Evolutionary conservation across 2,888 invertebrate genomes (phyloP), one percentile per base, ranked within the genome.

Genomic region (Morpho helenor): DNA sequence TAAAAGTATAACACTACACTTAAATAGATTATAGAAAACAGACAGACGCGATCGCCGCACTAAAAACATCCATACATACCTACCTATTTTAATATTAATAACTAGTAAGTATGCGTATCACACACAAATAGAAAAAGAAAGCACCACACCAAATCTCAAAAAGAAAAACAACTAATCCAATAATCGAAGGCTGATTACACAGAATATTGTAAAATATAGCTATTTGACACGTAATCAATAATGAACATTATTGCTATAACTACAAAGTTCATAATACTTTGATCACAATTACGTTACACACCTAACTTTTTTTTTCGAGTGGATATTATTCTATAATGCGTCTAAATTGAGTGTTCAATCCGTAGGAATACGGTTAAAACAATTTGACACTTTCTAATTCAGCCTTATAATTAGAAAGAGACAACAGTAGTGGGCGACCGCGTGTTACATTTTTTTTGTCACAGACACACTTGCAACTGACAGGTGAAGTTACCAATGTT

Each of bases 371-470:
- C 39, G 55, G 63, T 56, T 52, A 64, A 62, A 70, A 71, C 67
- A 63, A 68, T 78, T 80, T 80, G 84, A 82, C 84, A 84, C 84
- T 89, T 87, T 87, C 89, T 87, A 88, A 89, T 81, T 82, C 89
- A 89, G 90, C 90, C 90, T 89, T 88, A 79, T 73, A 80, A 87
- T 89, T 87, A 89, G 89, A 89, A 89, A 89, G 85, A 79, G 80
- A 76, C 80, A 80, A 79, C 67, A 66, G 74, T 68, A 61, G 71
- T 68, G 79, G 82, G 84, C 86, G 84, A 82, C 69, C 84, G 84
- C 85, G 79, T 65, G 54, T 54, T 57, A 56, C 59, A 52, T 52
- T 59, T 52, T 52, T 58, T 46, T 52, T 59, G 63, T 44, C 46
- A 60, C 59, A 51, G 58, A 57, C 51, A 64, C 59, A 16, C 16